Evolutionary conservation across 2,888 invertebrate species (phyloP), one percentile per base, ranked within the genome.

Genomic region (Crepidodera aurea): DNA sequence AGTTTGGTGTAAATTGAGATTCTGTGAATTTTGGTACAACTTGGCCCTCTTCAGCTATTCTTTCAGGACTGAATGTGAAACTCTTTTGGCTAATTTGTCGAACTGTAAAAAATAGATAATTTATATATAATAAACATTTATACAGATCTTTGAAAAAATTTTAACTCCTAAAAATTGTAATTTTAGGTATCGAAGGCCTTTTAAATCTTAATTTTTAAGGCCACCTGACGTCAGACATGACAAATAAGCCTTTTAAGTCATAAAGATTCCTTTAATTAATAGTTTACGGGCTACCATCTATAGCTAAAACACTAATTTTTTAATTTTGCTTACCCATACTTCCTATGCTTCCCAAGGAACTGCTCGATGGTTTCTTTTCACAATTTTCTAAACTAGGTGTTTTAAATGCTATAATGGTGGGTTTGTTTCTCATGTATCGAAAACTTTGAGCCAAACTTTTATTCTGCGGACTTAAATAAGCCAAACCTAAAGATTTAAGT

Each of bases 381-480:
- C 86, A 87, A 71, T 88, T 87, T 68, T 93, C 92, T 57, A 90
- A 79, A 78, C 90, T 90, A 1, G 94, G 94, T 1, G 93, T 91
- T 79, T 92, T 91, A 77, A 93, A 92, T 0, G 93, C 92, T 50
- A 94, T 92, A 67, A 94, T 92, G 0, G 93, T 92, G 0, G 95
- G 95, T 73, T 94, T 94, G 69, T 89, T 90, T 42, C 94, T 82
- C 93, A 94, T 93, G 77, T 94, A 94, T n/a, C 93, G 86, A 81
- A 94, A 94, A 77, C 92, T 92, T 75, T 93, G 92, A 0, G 92
- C 93, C 64, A 93, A 81, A 0, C 91, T 90, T 71, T 88, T 89
- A 76, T 92, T 90, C 76, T 91, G 92, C 0, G 92, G 92, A 73
- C 89, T 89, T 44, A 89, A 80, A 78, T 91, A 90, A 1, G 89